A percentile compares a stretch with the other conserved stretches of the same genome.
phyloP scores from a whole-genome alignment of 1,140 invertebrate species.

The Camponotus vicinus region DNA sequence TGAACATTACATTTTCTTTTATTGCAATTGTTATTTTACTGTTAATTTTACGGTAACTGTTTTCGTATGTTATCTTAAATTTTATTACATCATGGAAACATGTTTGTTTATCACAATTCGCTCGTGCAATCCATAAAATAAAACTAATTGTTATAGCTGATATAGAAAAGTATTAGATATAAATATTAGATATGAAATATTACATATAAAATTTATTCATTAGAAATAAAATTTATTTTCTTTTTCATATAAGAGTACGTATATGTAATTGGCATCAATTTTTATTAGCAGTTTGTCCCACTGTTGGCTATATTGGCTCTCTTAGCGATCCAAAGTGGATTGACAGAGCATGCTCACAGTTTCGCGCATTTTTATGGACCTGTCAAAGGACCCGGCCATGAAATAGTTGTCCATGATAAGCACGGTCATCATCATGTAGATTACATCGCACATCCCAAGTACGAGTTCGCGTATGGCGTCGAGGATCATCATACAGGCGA shows the following conservation, averaged over 20 bases:
- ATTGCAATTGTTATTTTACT: neutral
- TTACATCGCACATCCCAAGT: constrained; percentile 85
- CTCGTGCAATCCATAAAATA: neutral
- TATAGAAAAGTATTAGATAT: neutral
- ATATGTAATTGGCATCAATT: constrained; percentile 58
- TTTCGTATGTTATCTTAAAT: neutral
- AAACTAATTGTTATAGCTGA: neutral
- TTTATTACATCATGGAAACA: neutral
- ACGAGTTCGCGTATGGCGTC: constrained; percentile 86
- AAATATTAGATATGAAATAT: too few relatives aligned
- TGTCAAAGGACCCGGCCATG: constrained; percentile 80
- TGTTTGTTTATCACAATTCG: neutral
- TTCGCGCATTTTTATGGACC: constrained; percentile 83
- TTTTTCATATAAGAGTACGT: neutral
- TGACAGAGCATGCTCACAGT: constrained; percentile 82
- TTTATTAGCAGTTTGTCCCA: constrained; percentile 74
- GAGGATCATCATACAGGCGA: constrained; percentile 87
- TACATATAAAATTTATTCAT: too few relatives aligned
- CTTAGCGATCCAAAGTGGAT: constrained; percentile 71
- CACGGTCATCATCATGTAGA: constrained; percentile 82
- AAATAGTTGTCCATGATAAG: constrained; percentile 79
- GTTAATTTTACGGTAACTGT: neutral
- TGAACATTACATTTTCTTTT: neutral
- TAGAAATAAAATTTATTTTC: neutral
- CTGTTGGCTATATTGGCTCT: constrained; percentile 75